Conservation (phyloP, 1,140 invertebrate genomes). For the Listronotus bonariensis region DNA sequence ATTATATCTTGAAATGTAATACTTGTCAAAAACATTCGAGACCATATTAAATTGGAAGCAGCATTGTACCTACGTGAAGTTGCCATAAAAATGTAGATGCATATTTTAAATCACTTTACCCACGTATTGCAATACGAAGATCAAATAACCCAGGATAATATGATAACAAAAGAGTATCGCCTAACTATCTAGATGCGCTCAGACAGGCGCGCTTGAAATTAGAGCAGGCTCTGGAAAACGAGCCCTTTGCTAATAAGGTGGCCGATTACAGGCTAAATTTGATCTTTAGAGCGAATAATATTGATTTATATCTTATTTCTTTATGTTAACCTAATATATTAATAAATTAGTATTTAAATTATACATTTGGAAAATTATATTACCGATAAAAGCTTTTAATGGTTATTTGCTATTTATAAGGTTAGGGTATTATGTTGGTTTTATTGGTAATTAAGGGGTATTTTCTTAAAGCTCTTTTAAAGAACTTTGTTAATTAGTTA, state of each 20-base stretch:
- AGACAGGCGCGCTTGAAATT: constrained; percentile 47
- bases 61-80: constrained; percentile 17
- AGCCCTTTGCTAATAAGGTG: constrained; percentile 46
- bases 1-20: background rate
- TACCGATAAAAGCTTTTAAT: no score
- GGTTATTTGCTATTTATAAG: no score
- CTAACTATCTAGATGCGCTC: constrained; percentile 40
- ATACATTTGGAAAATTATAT: no score
- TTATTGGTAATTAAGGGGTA: no score
- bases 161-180: constrained; percentile 46
- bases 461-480: no score
- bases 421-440: no score
- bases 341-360: no score
- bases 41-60: background rate
- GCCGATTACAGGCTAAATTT: constrained; percentile 49
- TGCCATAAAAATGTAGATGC: constrained; percentile 43
- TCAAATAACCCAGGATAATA: constrained; percentile 32
- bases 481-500: no score
- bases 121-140: constrained; percentile 1
- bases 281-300: constrained; percentile 39
- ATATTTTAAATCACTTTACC: constrained; percentile 27
- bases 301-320: no score
- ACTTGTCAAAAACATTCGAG: background rate
- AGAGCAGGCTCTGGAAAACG: constrained; percentile 45
- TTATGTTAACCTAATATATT: no score